phyloP scores from a whole-genome alignment of 2,888 invertebrate genomes.

The Leucophora obtusa region DNA sequence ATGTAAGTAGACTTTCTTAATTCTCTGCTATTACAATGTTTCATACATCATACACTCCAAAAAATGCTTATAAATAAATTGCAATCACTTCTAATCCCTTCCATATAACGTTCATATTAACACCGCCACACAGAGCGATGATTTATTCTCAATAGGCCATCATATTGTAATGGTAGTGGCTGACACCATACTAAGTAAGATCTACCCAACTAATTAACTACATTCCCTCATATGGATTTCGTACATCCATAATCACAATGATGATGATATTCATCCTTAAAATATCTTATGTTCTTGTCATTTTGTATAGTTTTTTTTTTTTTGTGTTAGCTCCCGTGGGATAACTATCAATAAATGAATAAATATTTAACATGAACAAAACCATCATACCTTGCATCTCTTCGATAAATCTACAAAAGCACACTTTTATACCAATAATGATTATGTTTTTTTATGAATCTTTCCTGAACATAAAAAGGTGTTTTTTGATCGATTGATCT shows the following conservation, averaged over 20 bases:
- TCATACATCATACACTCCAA: background rate
- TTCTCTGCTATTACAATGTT: too few relatives aligned
- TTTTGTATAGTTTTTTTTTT: background rate
- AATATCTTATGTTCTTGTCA: background rate
- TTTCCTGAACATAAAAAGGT: constrained; percentile 37
- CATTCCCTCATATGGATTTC: constrained; percentile 10
- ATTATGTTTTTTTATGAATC: background rate
- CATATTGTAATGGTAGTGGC: constrained; percentile 3
- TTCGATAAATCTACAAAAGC: constrained; percentile 51
- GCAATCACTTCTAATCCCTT: background rate
- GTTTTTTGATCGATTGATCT: constrained; percentile 65
- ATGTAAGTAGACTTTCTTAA: too few relatives aligned
- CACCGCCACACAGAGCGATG: constrained; percentile 74
- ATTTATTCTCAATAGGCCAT: constrained; percentile 75
- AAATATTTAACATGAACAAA: constrained; percentile 28
- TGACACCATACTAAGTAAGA: constrained; percentile 5
- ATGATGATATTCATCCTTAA: background rate
- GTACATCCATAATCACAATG: background rate
- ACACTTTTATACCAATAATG: constrained; percentile 27
- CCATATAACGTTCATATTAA: constrained; percentile 19
- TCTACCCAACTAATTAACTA: constrained; percentile 21
- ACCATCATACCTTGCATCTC: constrained; percentile 40
- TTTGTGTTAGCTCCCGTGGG: constrained; percentile 43
- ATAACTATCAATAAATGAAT: constrained; percentile 49
- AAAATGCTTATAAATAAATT: background rate